A percentile compares a stretch with the other conserved stretches of the same genome.
Evolutionary conservation across 2,888 invertebrate species (phyloP).

Genomic region (Athetis lepigone): DNA sequence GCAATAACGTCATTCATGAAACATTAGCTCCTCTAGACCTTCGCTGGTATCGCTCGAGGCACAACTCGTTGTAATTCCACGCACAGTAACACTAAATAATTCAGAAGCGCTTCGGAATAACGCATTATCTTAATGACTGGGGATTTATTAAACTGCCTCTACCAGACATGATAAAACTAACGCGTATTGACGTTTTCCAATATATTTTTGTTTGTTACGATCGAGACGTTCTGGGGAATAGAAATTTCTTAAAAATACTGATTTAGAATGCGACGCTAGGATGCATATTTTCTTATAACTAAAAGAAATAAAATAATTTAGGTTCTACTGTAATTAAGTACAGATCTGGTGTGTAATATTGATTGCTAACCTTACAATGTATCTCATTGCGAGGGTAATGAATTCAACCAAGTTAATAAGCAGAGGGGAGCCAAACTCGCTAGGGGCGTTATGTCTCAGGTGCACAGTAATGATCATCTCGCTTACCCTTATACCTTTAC

Average conservation of each 20-base stretch:
- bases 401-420: slow-evolving; percentile 7
- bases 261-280: background rate
- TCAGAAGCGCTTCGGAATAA: slow-evolving; percentile 65
- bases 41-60: slow-evolving; percentile 35
- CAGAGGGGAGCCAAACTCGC: slow-evolving; percentile 1
- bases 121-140: slow-evolving; percentile 62
- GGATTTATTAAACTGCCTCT: slow-evolving; percentile 64
- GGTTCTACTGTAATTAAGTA: too few species aligned
- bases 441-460: slow-evolving; percentile 44
- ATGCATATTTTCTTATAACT: background rate
- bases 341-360: background rate
- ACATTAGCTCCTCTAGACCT: slow-evolving; percentile 35
- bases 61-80: slow-evolving; percentile 70
- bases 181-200: slow-evolving; percentile 39
- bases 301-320: too few species aligned
- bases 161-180: slow-evolving; percentile 47
- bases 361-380: background rate
- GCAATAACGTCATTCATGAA: slow-evolving; percentile 31
- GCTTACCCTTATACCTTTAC: slow-evolving; percentile 47
- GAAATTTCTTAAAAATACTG: slow-evolving; percentile 9
- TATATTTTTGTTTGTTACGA: slow-evolving; percentile 22
- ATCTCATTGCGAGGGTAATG: background rate
- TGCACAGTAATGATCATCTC: slow-evolving; percentile 60
- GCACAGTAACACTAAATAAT: slow-evolving; percentile 74
- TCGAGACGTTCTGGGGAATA: background rate